Percentiles rank a stretch among this genome's conserved stretches.
These are phyloP conservation scores for Cyclophora albipunctata DNA, from an alignment of 2,888 invertebrate species.

Conservation along the genomic window DNA sequence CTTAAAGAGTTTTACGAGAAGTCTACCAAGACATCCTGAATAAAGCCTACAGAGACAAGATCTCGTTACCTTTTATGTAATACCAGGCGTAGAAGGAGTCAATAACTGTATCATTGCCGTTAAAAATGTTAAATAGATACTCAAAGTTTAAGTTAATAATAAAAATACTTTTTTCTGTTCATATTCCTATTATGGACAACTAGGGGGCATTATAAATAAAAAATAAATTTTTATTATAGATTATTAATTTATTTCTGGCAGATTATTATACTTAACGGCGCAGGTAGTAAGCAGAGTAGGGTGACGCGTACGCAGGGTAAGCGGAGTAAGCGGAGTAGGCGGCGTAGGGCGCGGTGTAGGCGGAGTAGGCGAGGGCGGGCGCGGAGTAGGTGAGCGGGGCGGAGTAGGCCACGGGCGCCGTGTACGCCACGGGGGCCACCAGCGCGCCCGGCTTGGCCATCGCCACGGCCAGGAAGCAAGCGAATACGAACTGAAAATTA, in stretches of 20 bases:
- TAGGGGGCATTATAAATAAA: neutral
- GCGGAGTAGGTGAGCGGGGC: conserved; percentile 43
- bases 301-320: conserved; percentile 30
- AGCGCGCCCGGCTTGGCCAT: conserved; percentile 55
- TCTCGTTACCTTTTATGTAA: no score
- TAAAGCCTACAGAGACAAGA: no score
- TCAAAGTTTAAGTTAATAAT: no score
- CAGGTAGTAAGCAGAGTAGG: conserved; percentile 33
- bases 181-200: no score
- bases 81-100: no score
- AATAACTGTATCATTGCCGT: no score
- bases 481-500: conserved; percentile 54
- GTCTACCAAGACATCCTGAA: no score
- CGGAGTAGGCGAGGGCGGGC: conserved; percentile 40
- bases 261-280: conserved; percentile 11
- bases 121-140: no score
- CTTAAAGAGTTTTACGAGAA: no score
- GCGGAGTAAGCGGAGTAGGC: conserved; percentile 41
- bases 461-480: conserved; percentile 66
- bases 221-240: neutral
- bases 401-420: conserved; percentile 40
- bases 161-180: no score
- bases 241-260: no score
- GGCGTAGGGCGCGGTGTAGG: conserved; percentile 27
- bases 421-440: conserved; percentile 44